Conservation (phyloP, 2,888 invertebrate species). For the Psylliodes chrysocephalus region DNA sequence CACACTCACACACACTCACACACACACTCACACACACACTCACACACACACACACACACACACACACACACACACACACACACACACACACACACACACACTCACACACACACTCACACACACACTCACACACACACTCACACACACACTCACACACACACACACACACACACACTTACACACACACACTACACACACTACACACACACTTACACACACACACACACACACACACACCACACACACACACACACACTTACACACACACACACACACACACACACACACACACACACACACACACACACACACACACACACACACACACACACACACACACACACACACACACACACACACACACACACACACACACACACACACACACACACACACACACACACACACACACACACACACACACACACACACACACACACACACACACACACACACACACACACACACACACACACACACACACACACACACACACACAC, state of each 20-base stretch:
- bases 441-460: too few species aligned
- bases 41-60: neutral
- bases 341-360: neutral
- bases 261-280: neutral
- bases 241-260: too few species aligned
- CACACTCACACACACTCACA: neutral
- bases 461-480: too few species aligned
- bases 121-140: neutral
- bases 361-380: neutral
- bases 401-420: neutral
- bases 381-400: neutral
- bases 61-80: neutral
- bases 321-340: neutral
- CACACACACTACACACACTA: too few species aligned
- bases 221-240: too few species aligned
- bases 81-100: neutral
- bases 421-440: too few species aligned
- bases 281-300: neutral
- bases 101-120: neutral
- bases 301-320: neutral
- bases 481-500: too few species aligned
- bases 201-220: too few species aligned
- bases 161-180: neutral
- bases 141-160: neutral
- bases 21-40: neutral